Base-by-base conservation (phyloP, 2,888 invertebrate genomes). In the Linnaemya tessellans region DNA sequence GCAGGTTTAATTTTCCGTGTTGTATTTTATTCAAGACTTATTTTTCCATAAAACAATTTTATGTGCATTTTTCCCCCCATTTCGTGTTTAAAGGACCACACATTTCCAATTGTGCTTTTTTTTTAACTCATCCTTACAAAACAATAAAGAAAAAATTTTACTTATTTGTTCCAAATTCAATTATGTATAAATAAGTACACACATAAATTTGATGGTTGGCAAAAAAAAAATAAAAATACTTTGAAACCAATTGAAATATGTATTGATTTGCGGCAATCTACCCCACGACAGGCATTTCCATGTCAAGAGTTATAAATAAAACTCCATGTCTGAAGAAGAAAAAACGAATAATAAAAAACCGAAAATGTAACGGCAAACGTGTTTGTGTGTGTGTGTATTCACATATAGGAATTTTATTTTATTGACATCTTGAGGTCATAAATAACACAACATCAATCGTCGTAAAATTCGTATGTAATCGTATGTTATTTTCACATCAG, bases 351-450 rank as follows among this genome's bases (percentile, higher is more conserved):
- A 30, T 30, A 30, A 30, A 73, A 15, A 10, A n/a, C 18, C 4
- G 22, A 62, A 22, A 10, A 49, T 25, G 35, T 49, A 9, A 18
- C 22, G 10, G 25, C 5, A 30, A n/a, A 49, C 25, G 25, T 22
- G 13, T 35, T 15, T 30, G 5, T 18, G 13, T 54, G 11, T 20
- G 20, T 0, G 51, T 60, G 1, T 51, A 15, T 25, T 0, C 4
- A 25, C 7, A 43, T 13, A 41, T 25, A 68, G 18, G 15, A 80
- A 75, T 75, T 30, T 80, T 30, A 30, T 3, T 80, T 80, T 80
- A 77, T 80, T 77, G 84, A 80, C 79, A 84, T 65, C 75, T 75
- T 35, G 35, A 51, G 75, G 43, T 67, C 71, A 71, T 80, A 84
- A 84, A 80, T 80, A 84, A 77, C 22, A 58, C 11, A 73, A 80